A percentile compares a stretch with the other conserved stretches of the same genome.
Conservation (phyloP, 2,888 invertebrate species). For the Mimachlamys varia region DNA sequence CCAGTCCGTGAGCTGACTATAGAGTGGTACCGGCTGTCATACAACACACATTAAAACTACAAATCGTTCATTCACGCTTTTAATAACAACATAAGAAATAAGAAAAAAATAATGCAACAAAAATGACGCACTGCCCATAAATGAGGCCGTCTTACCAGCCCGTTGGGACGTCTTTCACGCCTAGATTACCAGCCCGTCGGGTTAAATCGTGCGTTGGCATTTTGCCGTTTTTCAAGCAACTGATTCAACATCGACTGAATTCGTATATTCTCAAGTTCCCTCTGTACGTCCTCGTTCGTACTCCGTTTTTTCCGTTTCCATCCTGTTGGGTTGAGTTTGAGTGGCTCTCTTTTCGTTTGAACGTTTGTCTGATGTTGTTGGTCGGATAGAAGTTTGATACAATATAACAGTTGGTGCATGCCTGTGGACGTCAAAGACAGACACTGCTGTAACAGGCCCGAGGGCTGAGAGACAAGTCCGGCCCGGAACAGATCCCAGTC, state of each 20-base stretch:
- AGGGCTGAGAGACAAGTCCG: neutral
- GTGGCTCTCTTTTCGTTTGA: neutral
- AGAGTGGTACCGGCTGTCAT: too few relatives aligned
- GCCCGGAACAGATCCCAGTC: conserved; percentile 8
- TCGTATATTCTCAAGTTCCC: neutral
- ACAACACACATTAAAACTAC: neutral
- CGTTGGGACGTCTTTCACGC: neutral
- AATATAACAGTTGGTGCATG: conserved; percentile 10
- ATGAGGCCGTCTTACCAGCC: neutral
- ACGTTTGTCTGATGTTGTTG: neutral
- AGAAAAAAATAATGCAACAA: neutral
- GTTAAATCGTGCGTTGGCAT: conserved; percentile 13
- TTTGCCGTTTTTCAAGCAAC: neutral
- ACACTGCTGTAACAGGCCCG: neutral
- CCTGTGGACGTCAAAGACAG: neutral
- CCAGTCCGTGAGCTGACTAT: too few relatives aligned
- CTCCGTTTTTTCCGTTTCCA: neutral
- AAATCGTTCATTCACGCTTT: neutral
- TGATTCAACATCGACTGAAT: conserved; percentile 16
- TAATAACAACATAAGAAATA: neutral
- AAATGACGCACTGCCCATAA: neutral
- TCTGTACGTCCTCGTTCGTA: neutral
- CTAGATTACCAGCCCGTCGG: neutral
- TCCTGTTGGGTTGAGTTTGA: neutral
- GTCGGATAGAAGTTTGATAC: neutral